These are phyloP conservation scores for Corythornis vintsioides DNA, from an alignment of 2,113 vertebrate genomes.

Conservation along the genomic window DNA sequence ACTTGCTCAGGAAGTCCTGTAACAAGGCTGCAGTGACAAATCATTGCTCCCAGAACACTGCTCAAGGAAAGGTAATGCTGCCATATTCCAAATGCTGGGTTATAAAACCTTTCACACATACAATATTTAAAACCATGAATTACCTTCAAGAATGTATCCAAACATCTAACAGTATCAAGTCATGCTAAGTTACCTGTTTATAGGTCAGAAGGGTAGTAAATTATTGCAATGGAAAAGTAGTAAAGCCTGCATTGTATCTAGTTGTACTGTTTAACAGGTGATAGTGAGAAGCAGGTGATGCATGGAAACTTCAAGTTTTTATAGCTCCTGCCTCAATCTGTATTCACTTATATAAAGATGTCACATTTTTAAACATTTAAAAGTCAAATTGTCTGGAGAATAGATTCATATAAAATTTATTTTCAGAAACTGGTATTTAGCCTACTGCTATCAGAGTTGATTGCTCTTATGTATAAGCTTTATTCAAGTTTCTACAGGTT, in stretches of 20 bases:
- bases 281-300: constrained; percentile 55
- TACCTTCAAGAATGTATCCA: constrained; percentile 34
- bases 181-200: constrained; percentile 59
- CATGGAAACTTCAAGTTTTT: constrained; percentile 59
- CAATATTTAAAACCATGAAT: constrained; percentile 65
- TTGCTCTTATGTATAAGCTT: constrained; percentile 73
- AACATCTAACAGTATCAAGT: constrained; percentile 54
- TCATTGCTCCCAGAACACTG: constrained; percentile 43
- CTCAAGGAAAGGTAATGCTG: constrained; percentile 56
- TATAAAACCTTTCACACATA: constrained; percentile 62
- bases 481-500: constrained; percentile 71
- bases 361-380: constrained; percentile 76
- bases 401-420: constrained; percentile 75
- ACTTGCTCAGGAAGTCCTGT: background rate
- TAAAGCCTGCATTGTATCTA: constrained; percentile 55
- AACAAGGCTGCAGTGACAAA: constrained; percentile 34
- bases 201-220: constrained; percentile 71
- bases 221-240: constrained; percentile 61
- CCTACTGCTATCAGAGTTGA: constrained; percentile 67
- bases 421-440: constrained; percentile 76
- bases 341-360: constrained; percentile 68
- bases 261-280: constrained; percentile 59
- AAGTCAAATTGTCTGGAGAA: constrained; percentile 79
- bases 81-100: constrained; percentile 61
- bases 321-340: constrained; percentile 56